phyloP scores from a whole-genome alignment of 2,113 vertebrate genomes.

The Erpornis zantholeuca region DNA sequence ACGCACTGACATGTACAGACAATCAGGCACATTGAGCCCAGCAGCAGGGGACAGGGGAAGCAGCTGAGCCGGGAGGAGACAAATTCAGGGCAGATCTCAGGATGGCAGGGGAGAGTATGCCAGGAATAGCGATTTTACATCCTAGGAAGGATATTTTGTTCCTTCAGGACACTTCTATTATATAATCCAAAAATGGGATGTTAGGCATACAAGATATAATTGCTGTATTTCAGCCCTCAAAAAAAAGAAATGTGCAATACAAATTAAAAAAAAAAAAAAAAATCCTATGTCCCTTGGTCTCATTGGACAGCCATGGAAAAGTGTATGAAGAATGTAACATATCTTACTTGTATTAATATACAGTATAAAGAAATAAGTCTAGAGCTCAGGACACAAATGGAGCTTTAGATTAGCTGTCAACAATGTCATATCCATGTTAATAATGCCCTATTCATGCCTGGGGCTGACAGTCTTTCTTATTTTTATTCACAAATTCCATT shows the following conservation, averaged over 20 bases:
- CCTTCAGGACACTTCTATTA: background rate
- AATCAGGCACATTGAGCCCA: background rate
- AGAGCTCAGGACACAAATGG: conserved; percentile 34
- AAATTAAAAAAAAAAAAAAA: background rate
- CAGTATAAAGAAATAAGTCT: background rate
- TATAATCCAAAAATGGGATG: background rate
- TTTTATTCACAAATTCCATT: conserved; percentile 65
- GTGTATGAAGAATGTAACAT: background rate
- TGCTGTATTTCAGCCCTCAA: background rate
- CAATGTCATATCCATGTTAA: conserved; percentile 59
- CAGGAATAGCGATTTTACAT: background rate
- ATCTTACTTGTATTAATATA: background rate
- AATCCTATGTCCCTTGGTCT: background rate
- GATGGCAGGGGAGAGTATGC: background rate
- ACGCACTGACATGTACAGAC: background rate
- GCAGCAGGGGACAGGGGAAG: background rate
- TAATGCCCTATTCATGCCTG: conserved; percentile 51
- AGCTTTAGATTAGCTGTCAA: conserved; percentile 63
- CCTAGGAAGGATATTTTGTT: background rate
- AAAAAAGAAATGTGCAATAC: background rate
- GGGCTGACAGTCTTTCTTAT: conserved; percentile 61
- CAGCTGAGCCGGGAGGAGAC: background rate
- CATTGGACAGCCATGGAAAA: background rate
- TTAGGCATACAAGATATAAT: background rate
- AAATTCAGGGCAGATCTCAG: background rate